Percentiles rank a stretch among this genome's conserved stretches.
Conservation (phyloP, 2,888 invertebrate species). For the Tetragonisca angustula region DNA sequence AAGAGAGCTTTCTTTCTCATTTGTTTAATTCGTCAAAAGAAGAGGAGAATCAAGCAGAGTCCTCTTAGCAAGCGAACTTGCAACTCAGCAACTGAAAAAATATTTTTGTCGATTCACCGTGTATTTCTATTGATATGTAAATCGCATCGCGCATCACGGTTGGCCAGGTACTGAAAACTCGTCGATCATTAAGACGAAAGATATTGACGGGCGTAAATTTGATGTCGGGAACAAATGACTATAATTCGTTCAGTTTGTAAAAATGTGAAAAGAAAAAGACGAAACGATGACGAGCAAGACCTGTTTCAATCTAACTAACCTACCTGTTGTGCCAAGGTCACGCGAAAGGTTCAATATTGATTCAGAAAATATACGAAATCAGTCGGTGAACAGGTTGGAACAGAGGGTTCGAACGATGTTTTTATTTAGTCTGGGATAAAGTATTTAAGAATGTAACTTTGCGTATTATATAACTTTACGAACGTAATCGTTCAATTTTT, state of each 20-base stretch:
- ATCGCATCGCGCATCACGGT: slow-evolving; percentile 36
- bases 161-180: slow-evolving; percentile 8
- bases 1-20: not conserved
- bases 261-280: slow-evolving; percentile 38
- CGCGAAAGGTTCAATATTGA: slow-evolving; percentile 78
- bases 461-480: slow-evolving; percentile 18
- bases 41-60: not conserved
- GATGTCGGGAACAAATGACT: slow-evolving; percentile 36
- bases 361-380: slow-evolving; percentile 82
- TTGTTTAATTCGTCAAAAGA: not conserved
- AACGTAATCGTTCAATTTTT: not conserved
- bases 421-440: slow-evolving; percentile 81
- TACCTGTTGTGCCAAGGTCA: slow-evolving; percentile 77
- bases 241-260: slow-evolving; percentile 15
- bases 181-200: slow-evolving; percentile 43
- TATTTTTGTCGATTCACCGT: slow-evolving; percentile 44
- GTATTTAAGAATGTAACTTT: slow-evolving; percentile 70
- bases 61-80: slow-evolving; percentile 17
- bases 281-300: slow-evolving; percentile 44
- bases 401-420: slow-evolving; percentile 76
- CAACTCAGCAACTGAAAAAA: slow-evolving; percentile 34
- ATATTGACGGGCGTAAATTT: slow-evolving; percentile 24
- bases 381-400: slow-evolving; percentile 73
- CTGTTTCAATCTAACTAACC: slow-evolving; percentile 62
- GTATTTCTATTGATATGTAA: slow-evolving; percentile 53